These are phyloP conservation scores for Chunga burmeisteri DNA, from an alignment of 2,113 vertebrate genomes.

Conservation along the genomic window DNA sequence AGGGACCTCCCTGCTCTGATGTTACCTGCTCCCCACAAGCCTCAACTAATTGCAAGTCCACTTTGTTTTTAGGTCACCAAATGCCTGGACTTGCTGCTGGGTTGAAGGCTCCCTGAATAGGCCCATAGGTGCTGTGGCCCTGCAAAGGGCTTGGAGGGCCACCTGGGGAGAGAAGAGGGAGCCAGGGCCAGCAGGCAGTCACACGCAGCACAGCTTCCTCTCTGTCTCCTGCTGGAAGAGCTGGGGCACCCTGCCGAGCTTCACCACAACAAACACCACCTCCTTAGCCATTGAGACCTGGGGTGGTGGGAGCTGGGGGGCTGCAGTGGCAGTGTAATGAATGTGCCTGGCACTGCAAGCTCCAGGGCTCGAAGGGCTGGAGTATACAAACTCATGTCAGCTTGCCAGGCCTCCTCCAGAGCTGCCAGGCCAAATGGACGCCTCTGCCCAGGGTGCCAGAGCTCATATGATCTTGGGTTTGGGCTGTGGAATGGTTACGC, in stretches of 20 bases:
- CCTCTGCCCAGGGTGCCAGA: not conserved
- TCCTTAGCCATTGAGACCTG: not conserved
- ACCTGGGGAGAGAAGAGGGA: not conserved
- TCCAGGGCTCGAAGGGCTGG: not conserved
- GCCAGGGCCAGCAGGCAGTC: fast-evolving
- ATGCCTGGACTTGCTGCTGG: not conserved
- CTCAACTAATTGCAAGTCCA: not conserved
- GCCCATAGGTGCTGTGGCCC: not conserved
- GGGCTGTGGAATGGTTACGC: not conserved
- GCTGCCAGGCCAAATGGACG: not conserved
- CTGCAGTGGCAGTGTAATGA: not conserved
- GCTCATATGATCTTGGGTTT: not conserved
- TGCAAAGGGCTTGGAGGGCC: not conserved
- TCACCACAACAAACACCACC: not conserved
- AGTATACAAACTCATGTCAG: not conserved
- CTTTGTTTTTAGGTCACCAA: not conserved
- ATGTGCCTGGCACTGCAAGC: not conserved
- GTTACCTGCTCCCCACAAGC: not conserved
- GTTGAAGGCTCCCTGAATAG: not conserved
- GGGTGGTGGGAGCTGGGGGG: not conserved
- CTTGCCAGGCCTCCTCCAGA: not conserved
- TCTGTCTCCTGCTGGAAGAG: not conserved
- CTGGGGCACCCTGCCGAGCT: fast-evolving
- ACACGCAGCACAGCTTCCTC: not conserved
- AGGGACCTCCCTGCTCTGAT: not conserved